Evolutionary conservation across 1,140 invertebrate species (phyloP).

Genomic region (Zaprionus camerounensis): DNA sequence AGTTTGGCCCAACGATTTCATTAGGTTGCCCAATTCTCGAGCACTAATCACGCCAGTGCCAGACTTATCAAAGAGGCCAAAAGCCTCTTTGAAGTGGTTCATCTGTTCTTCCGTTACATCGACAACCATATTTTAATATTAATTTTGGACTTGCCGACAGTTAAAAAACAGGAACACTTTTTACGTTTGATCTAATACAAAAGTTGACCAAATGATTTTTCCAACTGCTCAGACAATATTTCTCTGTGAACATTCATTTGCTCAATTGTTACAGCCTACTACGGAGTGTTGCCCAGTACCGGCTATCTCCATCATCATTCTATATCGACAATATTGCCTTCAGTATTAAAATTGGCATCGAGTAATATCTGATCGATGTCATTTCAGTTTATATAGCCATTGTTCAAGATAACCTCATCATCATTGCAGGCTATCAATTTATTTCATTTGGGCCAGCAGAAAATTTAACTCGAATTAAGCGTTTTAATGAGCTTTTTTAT

Average conservation of each 20-base stretch:
- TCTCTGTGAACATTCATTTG: background rate
- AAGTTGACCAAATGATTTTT: constrained; percentile 11
- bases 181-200: background rate
- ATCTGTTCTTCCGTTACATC: constrained; percentile 62
- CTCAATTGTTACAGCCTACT: constrained; percentile 20
- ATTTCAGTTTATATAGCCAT: too few relatives aligned
- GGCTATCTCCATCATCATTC: constrained; percentile 11
- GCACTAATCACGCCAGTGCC: constrained; percentile 96
- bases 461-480: constrained; percentile 48
- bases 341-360: constrained; percentile 59
- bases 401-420: constrained; percentile 62
- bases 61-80: constrained; percentile 95
- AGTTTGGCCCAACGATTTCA: constrained; percentile 85
- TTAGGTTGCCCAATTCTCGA: constrained; percentile 95
- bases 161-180: background rate
- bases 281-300: too few relatives aligned
- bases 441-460: constrained; percentile 1
- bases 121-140: background rate
- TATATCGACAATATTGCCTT: constrained; percentile 1
- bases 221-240: background rate
- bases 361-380: constrained; percentile 60
- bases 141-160: background rate
- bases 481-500: background rate
- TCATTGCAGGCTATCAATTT: constrained; percentile 17
- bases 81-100: constrained; percentile 78